Evolutionary conservation across 2,113 vertebrate species (phyloP).

Genomic region (Porphyrio hochstetteri): DNA sequence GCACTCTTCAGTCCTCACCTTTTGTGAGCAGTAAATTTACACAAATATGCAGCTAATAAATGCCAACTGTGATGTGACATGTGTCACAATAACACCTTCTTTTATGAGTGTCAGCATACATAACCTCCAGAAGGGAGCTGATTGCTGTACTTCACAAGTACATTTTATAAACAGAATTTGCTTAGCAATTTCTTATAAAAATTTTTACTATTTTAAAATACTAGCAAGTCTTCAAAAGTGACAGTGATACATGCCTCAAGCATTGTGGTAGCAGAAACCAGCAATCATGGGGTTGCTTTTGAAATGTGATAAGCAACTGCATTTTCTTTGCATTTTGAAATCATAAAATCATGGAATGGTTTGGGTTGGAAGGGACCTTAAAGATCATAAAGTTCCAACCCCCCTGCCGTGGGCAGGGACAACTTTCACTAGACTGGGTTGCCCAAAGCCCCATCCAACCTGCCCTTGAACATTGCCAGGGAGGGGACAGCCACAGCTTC

Average conservation of each 20-base stretch:
- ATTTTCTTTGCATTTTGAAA: not conserved
- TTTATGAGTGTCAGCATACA: not conserved
- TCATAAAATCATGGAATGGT: not conserved
- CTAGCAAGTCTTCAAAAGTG: not conserved
- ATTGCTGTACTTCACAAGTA: not conserved
- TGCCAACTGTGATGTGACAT: not conserved
- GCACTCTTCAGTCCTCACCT: not conserved
- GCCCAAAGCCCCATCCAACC: too few species aligned
- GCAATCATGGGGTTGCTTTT: not conserved
- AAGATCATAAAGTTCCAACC: too few species aligned
- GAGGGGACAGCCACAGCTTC: too few species aligned
- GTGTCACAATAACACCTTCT: not conserved
- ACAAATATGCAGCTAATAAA: not conserved
- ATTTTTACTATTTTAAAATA: not conserved
- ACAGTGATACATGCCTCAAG: not conserved
- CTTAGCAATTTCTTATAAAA: not conserved
- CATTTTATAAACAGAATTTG: not conserved
- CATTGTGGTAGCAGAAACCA: not conserved
- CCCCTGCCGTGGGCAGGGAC: too few species aligned
- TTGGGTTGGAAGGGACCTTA: not conserved
- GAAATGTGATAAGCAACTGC: not conserved
- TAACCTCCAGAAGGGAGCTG: not conserved
- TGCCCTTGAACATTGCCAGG: too few species aligned
- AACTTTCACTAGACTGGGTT: too few species aligned
- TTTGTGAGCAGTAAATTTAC: not conserved